Evolutionary conservation across 2,113 vertebrate species (phyloP).

Genomic region (Nothoprocta perdicaria): DNA sequence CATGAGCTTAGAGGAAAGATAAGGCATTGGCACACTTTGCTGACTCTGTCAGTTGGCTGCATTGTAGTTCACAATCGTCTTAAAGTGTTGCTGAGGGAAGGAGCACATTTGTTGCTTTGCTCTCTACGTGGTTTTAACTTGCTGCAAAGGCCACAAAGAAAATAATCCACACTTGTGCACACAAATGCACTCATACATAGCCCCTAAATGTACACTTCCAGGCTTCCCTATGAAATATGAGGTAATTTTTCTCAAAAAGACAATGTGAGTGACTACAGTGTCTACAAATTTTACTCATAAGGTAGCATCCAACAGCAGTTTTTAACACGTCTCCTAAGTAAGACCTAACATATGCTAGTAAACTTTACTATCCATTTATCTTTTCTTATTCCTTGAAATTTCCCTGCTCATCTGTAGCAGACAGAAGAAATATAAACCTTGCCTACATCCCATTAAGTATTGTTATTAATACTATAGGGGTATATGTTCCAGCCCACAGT

Average conservation of each 20-base stretch:
- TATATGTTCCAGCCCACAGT: not conserved
- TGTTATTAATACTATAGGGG: not conserved
- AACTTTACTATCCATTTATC: not conserved
- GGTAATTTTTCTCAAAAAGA: not conserved
- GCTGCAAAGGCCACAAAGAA: not conserved
- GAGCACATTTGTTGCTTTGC: not conserved
- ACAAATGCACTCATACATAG: not conserved
- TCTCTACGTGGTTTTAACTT: not conserved
- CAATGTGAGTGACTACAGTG: not conserved
- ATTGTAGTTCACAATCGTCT: not conserved
- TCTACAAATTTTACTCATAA: not conserved
- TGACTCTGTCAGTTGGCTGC: not conserved
- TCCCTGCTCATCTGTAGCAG: rapidly evolving
- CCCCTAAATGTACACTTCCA: not conserved
- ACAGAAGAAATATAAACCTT: not conserved
- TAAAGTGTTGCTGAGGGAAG: not conserved
- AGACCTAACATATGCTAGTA: not conserved
- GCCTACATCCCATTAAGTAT: not conserved
- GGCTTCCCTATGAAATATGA: not conserved
- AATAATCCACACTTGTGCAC: rapidly evolving
- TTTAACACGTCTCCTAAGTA: not conserved
- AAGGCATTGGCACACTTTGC: not conserved
- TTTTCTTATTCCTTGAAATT: not conserved
- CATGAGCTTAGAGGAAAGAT: not conserved
- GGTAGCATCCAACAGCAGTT: not conserved